phyloP scores from a whole-genome alignment of 2,888 invertebrate genomes.

The Disparrhopalites patrizii region DNA sequence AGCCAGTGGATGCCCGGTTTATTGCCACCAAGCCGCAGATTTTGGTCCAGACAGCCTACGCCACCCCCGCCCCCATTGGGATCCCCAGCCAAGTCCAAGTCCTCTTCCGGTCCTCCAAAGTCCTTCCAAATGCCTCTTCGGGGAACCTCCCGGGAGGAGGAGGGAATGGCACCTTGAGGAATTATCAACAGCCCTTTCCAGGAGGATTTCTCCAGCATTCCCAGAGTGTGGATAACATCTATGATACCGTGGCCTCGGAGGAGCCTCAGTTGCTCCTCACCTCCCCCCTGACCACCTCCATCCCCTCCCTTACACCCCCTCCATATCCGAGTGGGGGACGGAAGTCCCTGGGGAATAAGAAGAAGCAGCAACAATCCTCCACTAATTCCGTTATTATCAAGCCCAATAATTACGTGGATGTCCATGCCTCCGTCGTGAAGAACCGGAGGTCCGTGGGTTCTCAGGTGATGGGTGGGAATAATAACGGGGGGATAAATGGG shows the following conservation, averaged over 20 bases:
- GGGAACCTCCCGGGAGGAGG: background rate
- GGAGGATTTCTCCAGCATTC: conserved; percentile 27
- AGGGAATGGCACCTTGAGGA: background rate
- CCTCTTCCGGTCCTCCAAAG: conserved; percentile 36
- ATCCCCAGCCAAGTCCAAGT: conserved; percentile 47
- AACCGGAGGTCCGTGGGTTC: conserved; percentile 6
- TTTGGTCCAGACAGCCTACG: conserved; percentile 71
- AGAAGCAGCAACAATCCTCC: background rate
- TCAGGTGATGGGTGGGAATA: background rate
- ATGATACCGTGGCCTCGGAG: conserved; percentile 47
- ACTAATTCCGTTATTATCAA: conserved; percentile 55
- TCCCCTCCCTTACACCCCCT: conserved; percentile 19
- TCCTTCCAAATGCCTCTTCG: too few relatives aligned
- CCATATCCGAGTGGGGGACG: conserved; percentile 14
- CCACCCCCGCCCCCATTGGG: conserved; percentile 61
- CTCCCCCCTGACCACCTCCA: conserved; percentile 1
- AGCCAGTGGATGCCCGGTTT: conserved; percentile 69
- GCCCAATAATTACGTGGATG: conserved; percentile 62
- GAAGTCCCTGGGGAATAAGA: background rate
- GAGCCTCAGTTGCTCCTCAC: conserved; percentile 28
- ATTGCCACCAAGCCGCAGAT: conserved; percentile 73
- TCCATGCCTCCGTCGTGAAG: conserved; percentile 55
- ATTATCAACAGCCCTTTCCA: conserved; percentile 11
- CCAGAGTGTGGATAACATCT: conserved; percentile 48
- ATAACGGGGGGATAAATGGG: background rate